Evolutionary conservation across 2,113 vertebrate species (phyloP).

Genomic region (human): GRCh38 chr12:65016001-65016500

Average conservation of each 20-base stretch:
- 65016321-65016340: background rate
- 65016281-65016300: constrained; percentile 47
- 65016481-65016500: background rate
- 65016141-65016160: background rate
- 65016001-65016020: constrained; percentile 11
- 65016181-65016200: background rate
- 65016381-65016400: background rate
- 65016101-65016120: constrained; percentile 49
- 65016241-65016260: background rate
- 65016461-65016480: fast-evolving
- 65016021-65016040: constrained; percentile 6
- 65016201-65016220: background rate
- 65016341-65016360: background rate
- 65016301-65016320: constrained; percentile 54
- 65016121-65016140: constrained; percentile 42
- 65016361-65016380: background rate
- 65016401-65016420: background rate
- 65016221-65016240: background rate
- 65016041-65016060: constrained; percentile 26
- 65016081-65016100: constrained; percentile 26
- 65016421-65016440: background rate
- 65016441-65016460: background rate
- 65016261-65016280: background rate
- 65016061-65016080: background rate
- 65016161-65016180: background rate